These are phyloP conservation scores for Octopus bimaculoides DNA, from an alignment of 1,140 invertebrate genomes.

Conservation along the genomic window DNA sequence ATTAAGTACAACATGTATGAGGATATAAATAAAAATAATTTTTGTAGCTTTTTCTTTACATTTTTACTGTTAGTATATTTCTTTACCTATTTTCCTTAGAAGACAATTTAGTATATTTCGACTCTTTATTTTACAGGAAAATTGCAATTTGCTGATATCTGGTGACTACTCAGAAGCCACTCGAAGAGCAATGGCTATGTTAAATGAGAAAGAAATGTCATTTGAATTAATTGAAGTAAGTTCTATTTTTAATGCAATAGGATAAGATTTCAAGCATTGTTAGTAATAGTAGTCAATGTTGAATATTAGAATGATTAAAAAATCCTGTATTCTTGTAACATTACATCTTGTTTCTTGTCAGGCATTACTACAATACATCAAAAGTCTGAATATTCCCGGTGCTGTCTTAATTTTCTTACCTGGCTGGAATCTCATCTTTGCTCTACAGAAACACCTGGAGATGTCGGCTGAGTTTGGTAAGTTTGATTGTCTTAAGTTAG, in stretches of 20 bases:
- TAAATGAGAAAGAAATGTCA: constrained; percentile 86
- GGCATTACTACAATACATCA: constrained; percentile 75
- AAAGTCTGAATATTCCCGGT: constrained; percentile 70
- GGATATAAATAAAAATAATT: no score
- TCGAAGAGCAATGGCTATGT: constrained; percentile 67
- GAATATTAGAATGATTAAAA: neutral
- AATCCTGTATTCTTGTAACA: no score
- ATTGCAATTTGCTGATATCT: constrained; percentile 54
- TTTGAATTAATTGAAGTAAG: constrained; percentile 84
- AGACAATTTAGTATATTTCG: no score
- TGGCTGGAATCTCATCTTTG: constrained; percentile 74
- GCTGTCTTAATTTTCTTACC: constrained; percentile 56
- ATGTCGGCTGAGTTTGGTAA: constrained; percentile 73
- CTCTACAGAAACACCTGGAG: constrained; percentile 81
- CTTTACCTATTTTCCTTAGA: no score
- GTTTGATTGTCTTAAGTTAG: neutral
- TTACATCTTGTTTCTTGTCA: constrained; percentile 33
- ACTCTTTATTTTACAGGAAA: constrained; percentile 41
- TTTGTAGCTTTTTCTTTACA: no score
- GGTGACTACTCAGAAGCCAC: constrained; percentile 63
- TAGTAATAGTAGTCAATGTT: no score
- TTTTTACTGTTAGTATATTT: no score
- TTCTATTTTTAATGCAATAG: no score
- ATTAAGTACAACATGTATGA: no score
- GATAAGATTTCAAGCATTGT: no score